Evolutionary conservation across 2,797 vertebrate genomes (phyloP).

Genomic region (Halcyon chelicuti): DNA sequence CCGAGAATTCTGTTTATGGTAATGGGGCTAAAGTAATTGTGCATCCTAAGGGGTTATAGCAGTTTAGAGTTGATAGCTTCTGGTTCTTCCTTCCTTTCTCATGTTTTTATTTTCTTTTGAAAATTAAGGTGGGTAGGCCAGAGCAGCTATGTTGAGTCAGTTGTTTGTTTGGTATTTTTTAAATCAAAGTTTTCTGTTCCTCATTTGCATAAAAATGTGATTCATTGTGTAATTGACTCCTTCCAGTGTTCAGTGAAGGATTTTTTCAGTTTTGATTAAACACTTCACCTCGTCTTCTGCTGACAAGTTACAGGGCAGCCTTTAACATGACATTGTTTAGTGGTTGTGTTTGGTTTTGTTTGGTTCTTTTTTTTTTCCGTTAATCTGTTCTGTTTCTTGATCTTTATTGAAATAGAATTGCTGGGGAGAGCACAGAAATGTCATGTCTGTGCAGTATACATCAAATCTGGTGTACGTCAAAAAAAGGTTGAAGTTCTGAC

Average conservation of each 20-base stretch:
- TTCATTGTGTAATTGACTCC: not conserved
- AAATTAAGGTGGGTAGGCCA: not conserved
- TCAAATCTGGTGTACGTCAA: fast-evolving
- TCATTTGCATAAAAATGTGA: not conserved
- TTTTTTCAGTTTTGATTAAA: not conserved
- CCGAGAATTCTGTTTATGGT: not conserved
- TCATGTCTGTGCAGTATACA: not conserved
- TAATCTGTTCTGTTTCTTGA: not conserved
- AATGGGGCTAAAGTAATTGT: not conserved
- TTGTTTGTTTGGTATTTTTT: not conserved
- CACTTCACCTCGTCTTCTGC: not conserved
- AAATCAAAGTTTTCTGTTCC: not conserved
- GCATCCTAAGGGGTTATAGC: not conserved
- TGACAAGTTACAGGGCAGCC: not conserved
- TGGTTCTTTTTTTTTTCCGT: not conserved
- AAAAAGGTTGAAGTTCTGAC: not conserved
- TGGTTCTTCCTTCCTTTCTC: not conserved
- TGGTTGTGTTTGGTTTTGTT: not conserved
- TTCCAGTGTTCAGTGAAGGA: not conserved
- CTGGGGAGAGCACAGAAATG: not conserved
- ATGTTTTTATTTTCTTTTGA: not conserved
- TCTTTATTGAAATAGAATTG: not conserved
- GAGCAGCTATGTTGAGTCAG: not conserved
- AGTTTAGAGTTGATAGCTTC: not conserved
- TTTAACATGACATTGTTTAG: not conserved